A percentile compares a stretch with the other conserved stretches of the same genome.
Conservation (phyloP, 2,888 invertebrate species). For the Dolichomitus sp. region DNA sequence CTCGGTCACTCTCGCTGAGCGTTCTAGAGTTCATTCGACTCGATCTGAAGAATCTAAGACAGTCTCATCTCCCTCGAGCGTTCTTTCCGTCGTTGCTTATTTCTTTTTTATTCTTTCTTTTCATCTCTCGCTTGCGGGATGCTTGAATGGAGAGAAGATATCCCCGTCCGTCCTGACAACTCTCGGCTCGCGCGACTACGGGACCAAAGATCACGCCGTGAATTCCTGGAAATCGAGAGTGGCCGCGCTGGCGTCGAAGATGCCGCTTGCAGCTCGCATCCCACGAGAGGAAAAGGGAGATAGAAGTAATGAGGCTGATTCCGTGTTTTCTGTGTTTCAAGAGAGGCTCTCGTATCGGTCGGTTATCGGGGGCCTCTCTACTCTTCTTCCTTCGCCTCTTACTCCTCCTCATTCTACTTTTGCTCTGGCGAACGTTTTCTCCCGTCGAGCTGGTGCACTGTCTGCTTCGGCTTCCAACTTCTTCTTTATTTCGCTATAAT, state of each 20-base stretch:
- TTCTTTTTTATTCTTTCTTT: not conserved
- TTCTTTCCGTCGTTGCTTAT: slow-evolving; percentile 7
- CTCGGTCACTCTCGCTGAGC: slow-evolving; percentile 3
- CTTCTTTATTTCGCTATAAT: slow-evolving; percentile 76
- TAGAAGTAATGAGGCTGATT: slow-evolving; percentile 85
- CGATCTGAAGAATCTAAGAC: slow-evolving; percentile 60
- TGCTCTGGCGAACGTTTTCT: slow-evolving; percentile 48
- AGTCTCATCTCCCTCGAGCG: slow-evolving; percentile 40
- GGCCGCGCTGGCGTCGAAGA: slow-evolving; percentile 61
- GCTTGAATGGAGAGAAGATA: slow-evolving; percentile 52
- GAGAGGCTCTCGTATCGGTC: slow-evolving; percentile 80
- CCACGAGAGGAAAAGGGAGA: slow-evolving; percentile 70
- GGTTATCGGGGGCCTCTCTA: slow-evolving; percentile 79
- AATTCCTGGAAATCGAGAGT: slow-evolving; percentile 82
- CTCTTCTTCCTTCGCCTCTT: slow-evolving; percentile 43
- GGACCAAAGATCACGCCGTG: slow-evolving; percentile 80
- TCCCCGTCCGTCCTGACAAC: slow-evolving; percentile 71
- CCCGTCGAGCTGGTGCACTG: slow-evolving; percentile 27
- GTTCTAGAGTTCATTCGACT: slow-evolving; percentile 61
- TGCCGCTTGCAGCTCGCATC: slow-evolving; percentile 37
- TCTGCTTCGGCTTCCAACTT: slow-evolving; percentile 30
- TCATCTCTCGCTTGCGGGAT: slow-evolving; percentile 1
- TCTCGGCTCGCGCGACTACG: slow-evolving; percentile 73
- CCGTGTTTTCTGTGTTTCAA: slow-evolving; percentile 84
- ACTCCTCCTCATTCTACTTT: slow-evolving; percentile 58